Conservation (phyloP, 2,888 invertebrate species). For the Habroteleia sp. region DNA sequence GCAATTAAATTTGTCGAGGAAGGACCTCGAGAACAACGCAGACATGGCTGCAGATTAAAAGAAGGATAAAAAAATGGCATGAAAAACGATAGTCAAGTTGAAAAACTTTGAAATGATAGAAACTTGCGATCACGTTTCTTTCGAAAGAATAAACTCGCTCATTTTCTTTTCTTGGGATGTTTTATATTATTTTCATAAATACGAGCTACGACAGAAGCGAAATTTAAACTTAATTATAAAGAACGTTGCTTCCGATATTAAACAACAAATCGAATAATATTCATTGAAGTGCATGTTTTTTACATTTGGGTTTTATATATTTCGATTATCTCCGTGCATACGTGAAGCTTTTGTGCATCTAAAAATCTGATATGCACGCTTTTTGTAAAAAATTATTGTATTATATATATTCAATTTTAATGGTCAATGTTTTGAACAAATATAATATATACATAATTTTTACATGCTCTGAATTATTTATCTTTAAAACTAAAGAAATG, state of each 20-base stretch:
- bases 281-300: too few relatives aligned
- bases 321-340: too few relatives aligned
- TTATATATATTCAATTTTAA: not conserved
- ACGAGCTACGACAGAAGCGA: constrained; percentile 1
- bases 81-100: constrained; percentile 45
- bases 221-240: constrained; percentile 14
- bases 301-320: too few relatives aligned
- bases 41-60: constrained; percentile 44
- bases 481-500: too few relatives aligned
- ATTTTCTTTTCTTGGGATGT: constrained; percentile 22
- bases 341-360: too few relatives aligned
- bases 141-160: constrained; percentile 24
- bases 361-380: too few relatives aligned
- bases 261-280: too few relatives aligned
- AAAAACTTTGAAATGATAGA: constrained; percentile 50
- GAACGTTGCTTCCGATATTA: not conserved
- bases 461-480: constrained; percentile 1
- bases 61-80: constrained; percentile 38
- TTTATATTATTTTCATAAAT: constrained; percentile 36
- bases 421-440: not conserved
- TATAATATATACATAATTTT: not conserved
- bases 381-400: too few relatives aligned
- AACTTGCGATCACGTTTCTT: constrained; percentile 43
- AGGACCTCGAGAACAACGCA: constrained; percentile 30
- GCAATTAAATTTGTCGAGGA: constrained; percentile 56